Evolutionary conservation across 2,888 invertebrate genomes (phyloP).

Genomic region (Papilio elwesi): DNA sequence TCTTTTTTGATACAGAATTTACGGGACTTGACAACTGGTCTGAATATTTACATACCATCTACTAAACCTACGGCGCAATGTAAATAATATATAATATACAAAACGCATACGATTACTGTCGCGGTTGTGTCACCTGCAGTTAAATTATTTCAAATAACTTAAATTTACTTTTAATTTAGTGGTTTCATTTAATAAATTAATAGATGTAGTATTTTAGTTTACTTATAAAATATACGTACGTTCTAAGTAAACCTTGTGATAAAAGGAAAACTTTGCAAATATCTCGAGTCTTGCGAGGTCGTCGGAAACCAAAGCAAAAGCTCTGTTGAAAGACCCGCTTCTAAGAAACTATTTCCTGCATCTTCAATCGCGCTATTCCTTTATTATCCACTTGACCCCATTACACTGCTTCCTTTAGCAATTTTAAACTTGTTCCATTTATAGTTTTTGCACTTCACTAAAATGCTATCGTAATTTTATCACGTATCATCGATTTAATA

Average conservation of each 20-base stretch:
- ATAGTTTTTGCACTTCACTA: conserved; percentile 21
- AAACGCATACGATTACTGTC: no score
- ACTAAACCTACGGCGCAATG: no score
- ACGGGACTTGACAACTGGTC: no score
- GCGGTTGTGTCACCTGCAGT: no score
- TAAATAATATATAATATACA: no score
- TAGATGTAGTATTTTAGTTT: neutral
- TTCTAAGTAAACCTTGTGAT: neutral
- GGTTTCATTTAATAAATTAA: no score
- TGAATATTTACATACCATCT: no score
- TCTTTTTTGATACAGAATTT: no score
- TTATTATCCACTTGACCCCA: conserved; percentile 40
- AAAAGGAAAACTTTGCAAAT: conserved; percentile 1
- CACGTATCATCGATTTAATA: neutral
- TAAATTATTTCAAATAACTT: no score
- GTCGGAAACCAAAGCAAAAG: conserved; percentile 24
- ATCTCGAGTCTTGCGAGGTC: neutral
- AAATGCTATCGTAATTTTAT: neutral
- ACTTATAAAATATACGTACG: neutral
- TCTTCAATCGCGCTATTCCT: conserved; percentile 35
- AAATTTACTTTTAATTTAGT: no score
- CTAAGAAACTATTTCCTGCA: conserved; percentile 40
- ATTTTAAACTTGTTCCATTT: conserved; percentile 28
- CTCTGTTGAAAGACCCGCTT: conserved; percentile 21
- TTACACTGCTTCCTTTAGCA: conserved; percentile 30